Base-by-base conservation (phyloP, 1,140 invertebrate genomes). In the Bathynomus jamesi region DNA sequence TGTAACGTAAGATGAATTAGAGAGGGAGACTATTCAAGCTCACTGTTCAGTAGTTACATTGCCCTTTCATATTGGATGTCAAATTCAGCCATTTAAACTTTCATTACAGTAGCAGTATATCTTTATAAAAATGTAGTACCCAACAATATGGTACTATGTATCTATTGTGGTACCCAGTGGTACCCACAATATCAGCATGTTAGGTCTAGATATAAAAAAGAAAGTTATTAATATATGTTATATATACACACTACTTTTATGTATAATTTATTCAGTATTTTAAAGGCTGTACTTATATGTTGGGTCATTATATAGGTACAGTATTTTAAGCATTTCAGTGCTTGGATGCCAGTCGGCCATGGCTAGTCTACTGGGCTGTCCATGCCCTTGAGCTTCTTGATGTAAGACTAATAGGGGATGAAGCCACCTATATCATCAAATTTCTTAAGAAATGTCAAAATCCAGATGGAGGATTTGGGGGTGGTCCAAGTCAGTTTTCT, bases 351-450 rank as follows among this genome's bases (percentile, higher is more conserved):
- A 96, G 94, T 82, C 86, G 93, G 78, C 89, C 95, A 4, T 99
- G 96, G 96, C 82, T 97, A 28, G 90, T 94, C 79, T 98, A 96
- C 81, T 98, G 96, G 96, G 94, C 94, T 75, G 81, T 96, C 25
- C 94, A 98, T 84, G 89, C 92, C 7, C 83, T 98, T n/a, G 88
- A 90, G 80, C 81, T 97, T 60, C 82, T 98, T 28, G 89, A 89
- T 76, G 87, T 88, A 70, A 85, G 86, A 78, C 84, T 95, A 62
- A 85, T 88, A 74, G 83, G 87, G 60, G 84, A 88, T 75, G 86
- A 87, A n/a, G 85, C 89, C 72, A 85, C 86, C 62, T 81, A 87
- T 79, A 86, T 92, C 74, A 87, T 88, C 25, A 79, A 86, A 27
- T 93, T 94, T 82, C 81, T 94, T 28, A 66, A 69, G 61, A 87